Percentiles rank a stretch among this genome's conserved stretches.
phyloP scores from a whole-genome alignment of 2,797 vertebrate genomes.

The Spinus olivaceus region DNA sequence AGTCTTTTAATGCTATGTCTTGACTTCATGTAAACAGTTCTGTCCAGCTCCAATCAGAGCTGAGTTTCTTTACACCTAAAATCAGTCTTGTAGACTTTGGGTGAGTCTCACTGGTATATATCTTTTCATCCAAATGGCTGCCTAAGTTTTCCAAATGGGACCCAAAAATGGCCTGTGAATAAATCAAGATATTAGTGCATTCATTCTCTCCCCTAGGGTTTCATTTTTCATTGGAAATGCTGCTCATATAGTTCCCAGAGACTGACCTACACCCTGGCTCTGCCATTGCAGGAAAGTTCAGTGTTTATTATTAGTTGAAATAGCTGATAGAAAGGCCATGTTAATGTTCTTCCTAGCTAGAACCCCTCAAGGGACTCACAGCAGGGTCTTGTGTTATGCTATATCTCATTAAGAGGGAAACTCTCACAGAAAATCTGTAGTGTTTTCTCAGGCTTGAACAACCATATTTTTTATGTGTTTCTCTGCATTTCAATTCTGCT shows the following conservation, averaged over 20 bases:
- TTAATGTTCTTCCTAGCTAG: not conserved
- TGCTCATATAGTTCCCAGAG: not conserved
- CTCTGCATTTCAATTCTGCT: not conserved
- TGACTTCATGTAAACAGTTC: not conserved
- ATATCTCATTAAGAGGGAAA: not conserved
- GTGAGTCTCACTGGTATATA: not conserved
- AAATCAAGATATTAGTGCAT: not conserved
- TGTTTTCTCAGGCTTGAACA: not conserved
- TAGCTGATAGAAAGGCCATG: not conserved
- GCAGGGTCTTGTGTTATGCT: not conserved
- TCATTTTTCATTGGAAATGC: not conserved
- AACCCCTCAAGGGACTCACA: not conserved
- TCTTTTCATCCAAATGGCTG: not conserved
- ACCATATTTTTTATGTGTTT: not conserved
- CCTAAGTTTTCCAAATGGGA: not conserved
- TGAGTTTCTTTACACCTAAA: not conserved
- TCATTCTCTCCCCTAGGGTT: not conserved
- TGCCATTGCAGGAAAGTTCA: not conserved
- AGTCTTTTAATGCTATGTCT: not conserved
- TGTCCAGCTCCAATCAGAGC: not conserved
- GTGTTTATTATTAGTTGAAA: not conserved
- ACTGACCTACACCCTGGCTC: not conserved
- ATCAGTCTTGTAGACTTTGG: not conserved
- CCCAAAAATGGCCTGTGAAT: not conserved
- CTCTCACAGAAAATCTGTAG: not conserved